A percentile compares a stretch with the other conserved stretches of the same genome.
These are phyloP conservation scores for Bubalus kerabau DNA, from an alignment of 2,113 vertebrate genomes.

Conservation along the genomic window DNA sequence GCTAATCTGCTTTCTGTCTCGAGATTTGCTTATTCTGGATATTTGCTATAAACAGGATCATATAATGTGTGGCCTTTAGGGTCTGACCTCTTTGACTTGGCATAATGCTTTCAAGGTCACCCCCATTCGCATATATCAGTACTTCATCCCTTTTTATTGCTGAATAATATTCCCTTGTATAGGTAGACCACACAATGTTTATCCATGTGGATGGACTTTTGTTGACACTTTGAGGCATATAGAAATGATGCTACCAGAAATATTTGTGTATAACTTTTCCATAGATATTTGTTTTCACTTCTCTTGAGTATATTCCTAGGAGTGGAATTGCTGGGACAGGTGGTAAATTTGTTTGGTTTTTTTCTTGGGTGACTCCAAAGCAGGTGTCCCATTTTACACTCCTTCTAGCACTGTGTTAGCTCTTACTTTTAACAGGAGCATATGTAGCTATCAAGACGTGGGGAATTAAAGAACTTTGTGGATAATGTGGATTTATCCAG, in stretches of 20 bases:
- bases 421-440: not conserved
- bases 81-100: not conserved
- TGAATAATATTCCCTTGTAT: accelerated
- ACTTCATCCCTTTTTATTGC: not conserved
- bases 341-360: not conserved
- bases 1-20: not conserved
- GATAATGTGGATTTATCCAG: not conserved
- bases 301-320: not conserved
- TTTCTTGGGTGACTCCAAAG: not conserved
- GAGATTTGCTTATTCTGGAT: not conserved
- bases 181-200: accelerated
- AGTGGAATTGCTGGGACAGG: not conserved
- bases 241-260: not conserved
- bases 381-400: not conserved
- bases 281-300: not conserved
- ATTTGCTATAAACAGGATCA: not conserved
- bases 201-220: not conserved
- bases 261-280: not conserved
- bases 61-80: accelerated
- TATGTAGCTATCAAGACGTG: not conserved
- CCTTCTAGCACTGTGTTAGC: not conserved
- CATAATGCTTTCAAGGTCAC: not conserved
- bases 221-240: not conserved
- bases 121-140: accelerated
- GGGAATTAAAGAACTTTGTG: not conserved